A percentile compares a stretch with the other conserved stretches of the same genome.
Conservation (phyloP, 2,797 vertebrate species). For the Crax fasciolata region DNA sequence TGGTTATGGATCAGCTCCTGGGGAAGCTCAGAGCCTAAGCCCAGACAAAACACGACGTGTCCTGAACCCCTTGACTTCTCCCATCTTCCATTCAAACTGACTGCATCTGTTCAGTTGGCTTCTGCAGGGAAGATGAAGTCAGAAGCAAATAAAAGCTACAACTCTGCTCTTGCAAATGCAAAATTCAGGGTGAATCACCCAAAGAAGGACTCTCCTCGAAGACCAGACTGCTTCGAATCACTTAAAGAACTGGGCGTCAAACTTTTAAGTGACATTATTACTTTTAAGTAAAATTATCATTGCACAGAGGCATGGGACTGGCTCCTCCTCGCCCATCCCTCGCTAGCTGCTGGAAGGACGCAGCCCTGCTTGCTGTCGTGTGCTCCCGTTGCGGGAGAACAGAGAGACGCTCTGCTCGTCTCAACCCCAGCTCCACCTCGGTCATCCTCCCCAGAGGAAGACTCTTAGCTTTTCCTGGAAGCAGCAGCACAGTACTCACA, state of each 20-base stretch:
- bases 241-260: neutral
- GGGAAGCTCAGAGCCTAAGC: neutral
- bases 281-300: neutral
- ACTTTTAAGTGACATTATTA: neutral
- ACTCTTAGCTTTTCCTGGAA: slow-evolving; percentile 24
- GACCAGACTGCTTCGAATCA: neutral
- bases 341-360: slow-evolving; percentile 21
- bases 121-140: neutral
- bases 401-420: neutral
- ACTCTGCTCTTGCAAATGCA: neutral
- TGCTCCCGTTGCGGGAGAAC: neutral
- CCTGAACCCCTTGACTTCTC: neutral
- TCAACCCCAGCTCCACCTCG: neutral
- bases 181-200: neutral
- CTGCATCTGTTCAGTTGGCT: neutral
- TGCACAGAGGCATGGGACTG: neutral
- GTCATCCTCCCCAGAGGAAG: neutral
- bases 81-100: neutral
- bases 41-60: neutral
- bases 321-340: neutral
- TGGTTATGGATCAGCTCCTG: neutral
- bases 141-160: slow-evolving; percentile 39
- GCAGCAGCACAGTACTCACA: slow-evolving; percentile 52
- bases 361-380: neutral
- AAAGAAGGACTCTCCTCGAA: neutral